Base-by-base conservation (phyloP, 2,797 vertebrate genomes). In the Lacerta bilineata region DNA sequence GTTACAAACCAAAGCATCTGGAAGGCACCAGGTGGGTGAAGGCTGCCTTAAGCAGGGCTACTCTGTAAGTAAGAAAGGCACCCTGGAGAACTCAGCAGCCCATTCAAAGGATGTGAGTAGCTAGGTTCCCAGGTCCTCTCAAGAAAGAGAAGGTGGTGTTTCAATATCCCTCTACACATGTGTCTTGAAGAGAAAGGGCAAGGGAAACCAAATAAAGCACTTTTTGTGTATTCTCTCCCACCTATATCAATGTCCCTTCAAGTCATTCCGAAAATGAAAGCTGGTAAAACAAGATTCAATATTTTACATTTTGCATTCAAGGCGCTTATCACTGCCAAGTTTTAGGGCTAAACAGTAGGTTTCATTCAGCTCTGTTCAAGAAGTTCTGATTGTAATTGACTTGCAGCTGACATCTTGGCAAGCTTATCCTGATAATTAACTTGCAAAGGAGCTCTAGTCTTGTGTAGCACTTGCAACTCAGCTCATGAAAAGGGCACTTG, bases 351-450 rank as follows among this genome's bases (percentile, higher is more conserved):
- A 80, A 89, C 71, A 80, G 43, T 85, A 89, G 79, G 39, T 85
- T 80, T 85, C 59, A 81, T 85, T 89, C 83, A 50, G 77, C 41
- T 85, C 88, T 25, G n/a, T 74, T 85, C 71, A 64, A 64, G 80
- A 85, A 59, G 77, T 55, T 89, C 69, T 75, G 43, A 80, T 85
- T 80, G 79, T 89, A 85, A 89, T 89, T 85, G 84, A 89, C 78
- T 85, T 89, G 83, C 88, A 85, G 78, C 69, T 85, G 78, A 89
- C 84, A 81, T 81, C 77, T 85, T 89, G 88, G 88, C 88, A 89
- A 80, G 83, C 18, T 0, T 46, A 46, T 66, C 77, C 41, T 81
- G 39, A 78, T 85, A 81, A 85, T 89, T 89, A 89, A 75, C 77
- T 85, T 89, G 83, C 88, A 89, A 77, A 33, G 68, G 71, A 89